Evolutionary conservation across 2,113 vertebrate species (phyloP).

Genomic region (Gorsachius goisagi): DNA sequence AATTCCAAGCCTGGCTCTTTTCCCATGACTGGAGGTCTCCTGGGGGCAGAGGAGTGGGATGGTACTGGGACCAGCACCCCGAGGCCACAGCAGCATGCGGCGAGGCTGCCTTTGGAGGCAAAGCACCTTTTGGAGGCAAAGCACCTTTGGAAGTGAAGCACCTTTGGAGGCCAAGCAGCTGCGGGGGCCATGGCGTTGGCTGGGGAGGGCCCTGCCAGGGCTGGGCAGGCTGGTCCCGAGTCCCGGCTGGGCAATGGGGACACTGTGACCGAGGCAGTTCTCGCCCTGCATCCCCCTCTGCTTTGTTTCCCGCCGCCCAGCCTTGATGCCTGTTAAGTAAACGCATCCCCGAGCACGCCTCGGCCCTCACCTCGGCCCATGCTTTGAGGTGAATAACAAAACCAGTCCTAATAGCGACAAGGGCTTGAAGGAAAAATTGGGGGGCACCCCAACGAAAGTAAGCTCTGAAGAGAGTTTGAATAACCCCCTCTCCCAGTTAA

Average conservation of each 20-base stretch:
- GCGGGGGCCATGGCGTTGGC: fast-evolving
- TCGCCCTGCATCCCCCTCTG: not conserved
- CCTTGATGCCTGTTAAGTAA: not conserved
- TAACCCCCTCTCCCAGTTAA: not conserved
- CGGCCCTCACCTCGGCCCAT: not conserved
- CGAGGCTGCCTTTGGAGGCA: not conserved
- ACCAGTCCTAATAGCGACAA: not conserved
- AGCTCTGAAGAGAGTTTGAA: not conserved
- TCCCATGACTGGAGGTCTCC: not conserved
- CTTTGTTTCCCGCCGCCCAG: not conserved
- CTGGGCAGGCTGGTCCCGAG: not conserved
- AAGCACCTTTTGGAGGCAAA: not conserved
- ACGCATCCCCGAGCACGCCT: not conserved
- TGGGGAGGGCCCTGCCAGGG: not conserved
- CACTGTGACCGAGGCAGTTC: not conserved
- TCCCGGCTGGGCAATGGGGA: not conserved
- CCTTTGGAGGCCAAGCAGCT: not conserved
- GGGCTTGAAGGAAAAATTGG: not conserved
- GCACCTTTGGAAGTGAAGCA: conserved; percentile 15
- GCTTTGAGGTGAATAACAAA: not conserved
- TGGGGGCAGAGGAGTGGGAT: not conserved
- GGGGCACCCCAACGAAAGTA: not conserved
- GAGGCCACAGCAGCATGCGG: not conserved
- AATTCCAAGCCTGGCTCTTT: not conserved
- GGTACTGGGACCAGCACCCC: not conserved